Base-by-base conservation (phyloP, 2,113 vertebrate species). In the Benitochromis conjunctus region DNA sequence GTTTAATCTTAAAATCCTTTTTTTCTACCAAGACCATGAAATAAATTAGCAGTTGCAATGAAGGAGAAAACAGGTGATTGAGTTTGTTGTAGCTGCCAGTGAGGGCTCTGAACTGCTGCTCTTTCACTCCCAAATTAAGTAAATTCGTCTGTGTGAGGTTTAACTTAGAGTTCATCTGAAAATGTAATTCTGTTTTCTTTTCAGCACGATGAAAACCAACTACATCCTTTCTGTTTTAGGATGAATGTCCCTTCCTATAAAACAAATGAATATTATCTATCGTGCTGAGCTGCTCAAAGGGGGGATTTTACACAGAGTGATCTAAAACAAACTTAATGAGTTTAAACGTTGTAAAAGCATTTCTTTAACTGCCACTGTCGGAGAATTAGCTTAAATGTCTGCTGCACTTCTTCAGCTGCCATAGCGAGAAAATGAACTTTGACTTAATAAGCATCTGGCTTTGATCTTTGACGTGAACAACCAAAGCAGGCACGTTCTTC, bases 401-500 rank as follows among this genome's bases (percentile, higher is more conserved):
- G 46, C 11, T 41, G 82, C 58, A 2, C 13, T 31, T 36, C 16
- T 43, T 80, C 48, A 26, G 56, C 69, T 38, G 16, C n/a, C 10
- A 8, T 9, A 56, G 53, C 36, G 43, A 10, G 56, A 80, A 84
- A 62, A 58, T 79, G 56, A 31, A 80, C 81, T 56, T 36, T 18
- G 26, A 86, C 90, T 92, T 89, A 74, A 92, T 92, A 86, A 91
- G 86, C 12, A 29, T 8, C 34, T 54, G 79, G 29, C 91, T 94
- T 92, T 94, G 93, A 92, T 93, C 89, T 92, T 34, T 60, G 56
- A 82, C 51, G 79, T 24, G 71, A 83, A 84, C 88, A 86, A 84
- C 66, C 66, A 26, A 51, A 83, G 66, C 86, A 85, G 86, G 36
- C 84, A 71, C 76, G 91, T 90, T 88, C 88, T 90, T 77, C 24